Base-by-base conservation (phyloP, 2,888 invertebrate species). In the Agrotis segetum region DNA sequence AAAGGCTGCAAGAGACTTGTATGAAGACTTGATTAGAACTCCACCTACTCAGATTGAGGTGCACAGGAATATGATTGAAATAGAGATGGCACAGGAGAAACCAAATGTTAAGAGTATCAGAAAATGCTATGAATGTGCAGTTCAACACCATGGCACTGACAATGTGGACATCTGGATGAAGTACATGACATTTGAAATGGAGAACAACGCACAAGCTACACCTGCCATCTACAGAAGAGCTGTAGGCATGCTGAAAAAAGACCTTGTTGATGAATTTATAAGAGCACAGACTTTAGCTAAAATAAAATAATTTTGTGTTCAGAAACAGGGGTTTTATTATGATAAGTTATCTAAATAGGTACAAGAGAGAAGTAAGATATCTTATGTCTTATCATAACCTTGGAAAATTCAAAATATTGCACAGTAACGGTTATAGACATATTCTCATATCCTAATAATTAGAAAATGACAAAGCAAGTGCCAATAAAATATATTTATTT, bases 121-220 rank as follows among this genome's bases (percentile, higher is more conserved):
- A 64, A 96, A 96, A 87, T 97, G 97, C 81, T 97, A 97, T 88
- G 97, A 97, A 88, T 96, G 97, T 79, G 96, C 97, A 47, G 96
- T 97, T 19, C 93, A 96, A 69, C 97, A 97, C 79, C 98, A 98
- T 91, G 98, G 98, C 0, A 95, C 95, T 83, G 94, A 93, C 5
- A 96, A 97, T 88, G 93, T 97, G 6, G 97, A 97, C 76, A 94
- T 98, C 19, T 98, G 98, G 98, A 95, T 98, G 81, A 97, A 98
- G 84, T 98, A 97, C 86, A 97, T 98, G 66, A 94, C 96, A 74
- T 98, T 98, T 91, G 98, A 98, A 95, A 96, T 96, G 74, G 96
- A 96, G 79, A 92, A 96, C 5, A 97, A 97, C 77, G 92, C 96
- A 0, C 96, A 96, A 81, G 94, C 93, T 71, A 95, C 97, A 47